Conservation (phyloP, 2,113 vertebrate species). For the Lucifuga dentata region DNA sequence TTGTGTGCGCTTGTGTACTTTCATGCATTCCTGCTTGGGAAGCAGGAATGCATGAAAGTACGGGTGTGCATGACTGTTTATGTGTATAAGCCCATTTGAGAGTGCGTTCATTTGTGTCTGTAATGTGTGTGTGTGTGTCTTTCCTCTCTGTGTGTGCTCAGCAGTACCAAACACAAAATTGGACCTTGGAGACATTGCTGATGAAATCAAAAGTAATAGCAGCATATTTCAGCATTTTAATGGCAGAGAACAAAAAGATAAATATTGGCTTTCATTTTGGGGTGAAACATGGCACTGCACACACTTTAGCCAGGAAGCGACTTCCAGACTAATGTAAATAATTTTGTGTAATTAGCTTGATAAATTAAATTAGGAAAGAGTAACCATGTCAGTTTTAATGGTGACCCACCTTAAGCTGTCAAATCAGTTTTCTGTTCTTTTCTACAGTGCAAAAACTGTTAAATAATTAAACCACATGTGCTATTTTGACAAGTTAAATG, state of each 20-base stretch:
- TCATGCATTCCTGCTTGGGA: too few species aligned
- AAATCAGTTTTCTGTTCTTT: too few species aligned
- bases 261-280: constrained; percentile 34
- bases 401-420: too few species aligned
- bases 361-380: too few species aligned
- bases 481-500: too few species aligned
- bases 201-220: constrained; percentile 61
- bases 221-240: constrained; percentile 17
- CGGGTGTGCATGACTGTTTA: not conserved
- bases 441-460: too few species aligned
- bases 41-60: too few species aligned
- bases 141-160: constrained; percentile 19
- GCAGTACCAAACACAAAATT: constrained; percentile 18
- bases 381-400: too few species aligned
- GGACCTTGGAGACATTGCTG: constrained; percentile 43
- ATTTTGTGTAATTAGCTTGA: too few species aligned
- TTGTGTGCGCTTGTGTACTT: constrained; percentile 4
- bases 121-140: not conserved
- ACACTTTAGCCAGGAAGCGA: not conserved
- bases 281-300: not conserved
- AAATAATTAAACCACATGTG: too few species aligned
- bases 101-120: not conserved
- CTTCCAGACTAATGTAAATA: not conserved
- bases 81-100: not conserved
- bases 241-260: constrained; percentile 34